Conservation (phyloP, 2,797 vertebrate genomes). For the Diceros bicornis region DNA sequence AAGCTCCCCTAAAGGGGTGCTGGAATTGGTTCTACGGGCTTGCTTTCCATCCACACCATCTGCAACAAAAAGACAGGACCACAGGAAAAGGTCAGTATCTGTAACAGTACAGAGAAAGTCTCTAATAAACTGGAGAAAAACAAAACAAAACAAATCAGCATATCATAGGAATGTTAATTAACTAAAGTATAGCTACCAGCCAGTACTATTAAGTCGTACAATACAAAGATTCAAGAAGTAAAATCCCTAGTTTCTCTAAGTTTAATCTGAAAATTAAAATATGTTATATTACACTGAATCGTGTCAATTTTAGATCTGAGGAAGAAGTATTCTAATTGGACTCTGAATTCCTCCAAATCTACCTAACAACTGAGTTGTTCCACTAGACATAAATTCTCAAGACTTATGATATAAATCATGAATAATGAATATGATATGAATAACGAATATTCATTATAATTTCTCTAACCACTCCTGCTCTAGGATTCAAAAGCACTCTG, state of each 20-base stretch:
- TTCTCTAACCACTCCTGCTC: neutral
- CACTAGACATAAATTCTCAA: neutral
- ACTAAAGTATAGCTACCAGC: neutral
- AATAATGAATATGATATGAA: no score
- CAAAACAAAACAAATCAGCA: neutral
- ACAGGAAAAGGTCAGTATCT: constrained; percentile 49
- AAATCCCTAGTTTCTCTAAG: constrained; percentile 1
- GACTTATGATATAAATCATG: no score
- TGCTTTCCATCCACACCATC: constrained; percentile 99
- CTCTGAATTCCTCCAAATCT: constrained; percentile 17
- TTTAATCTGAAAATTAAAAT: constrained; percentile 59
- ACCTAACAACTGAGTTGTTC: neutral
- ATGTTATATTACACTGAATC: neutral
- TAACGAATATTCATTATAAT: neutral
- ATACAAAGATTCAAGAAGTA: constrained; percentile 30
- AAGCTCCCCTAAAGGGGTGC: constrained; percentile 97
- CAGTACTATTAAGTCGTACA: neutral
- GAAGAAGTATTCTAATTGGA: neutral
- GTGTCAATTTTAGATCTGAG: neutral
- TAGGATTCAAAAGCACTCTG: constrained; percentile 1
- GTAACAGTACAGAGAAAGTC: neutral
- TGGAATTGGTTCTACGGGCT: constrained; percentile 97
- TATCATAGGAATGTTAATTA: neutral
- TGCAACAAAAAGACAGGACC: constrained; percentile 83
- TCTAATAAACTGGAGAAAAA: neutral